Conservation (phyloP, 2,797 vertebrate species). For the Neomorphus geoffroyi region DNA sequence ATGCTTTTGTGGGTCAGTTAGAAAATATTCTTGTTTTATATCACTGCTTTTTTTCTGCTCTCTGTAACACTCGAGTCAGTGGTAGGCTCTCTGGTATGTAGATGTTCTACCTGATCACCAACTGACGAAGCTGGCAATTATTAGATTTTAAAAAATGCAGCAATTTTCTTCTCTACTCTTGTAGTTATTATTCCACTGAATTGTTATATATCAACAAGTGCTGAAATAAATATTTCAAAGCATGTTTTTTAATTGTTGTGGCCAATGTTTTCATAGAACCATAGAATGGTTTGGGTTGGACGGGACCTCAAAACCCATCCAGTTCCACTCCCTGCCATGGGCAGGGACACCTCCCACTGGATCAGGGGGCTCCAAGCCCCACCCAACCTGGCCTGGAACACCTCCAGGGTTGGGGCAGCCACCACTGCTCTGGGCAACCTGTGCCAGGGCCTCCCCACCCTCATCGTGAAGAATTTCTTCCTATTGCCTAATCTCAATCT, state of each 20-base stretch:
- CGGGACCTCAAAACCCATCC: too few relatives aligned
- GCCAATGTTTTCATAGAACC: too few relatives aligned
- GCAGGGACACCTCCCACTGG: too few relatives aligned
- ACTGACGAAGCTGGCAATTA: not conserved
- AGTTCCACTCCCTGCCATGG: too few relatives aligned
- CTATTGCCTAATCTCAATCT: too few relatives aligned
- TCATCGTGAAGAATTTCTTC: too few relatives aligned
- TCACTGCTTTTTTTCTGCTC: not conserved
- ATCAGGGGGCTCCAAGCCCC: too few relatives aligned
- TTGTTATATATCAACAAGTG: not conserved
- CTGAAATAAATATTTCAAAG: not conserved
- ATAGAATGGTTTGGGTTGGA: too few relatives aligned
- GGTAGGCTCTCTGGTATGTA: not conserved
- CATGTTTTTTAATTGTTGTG: not conserved
- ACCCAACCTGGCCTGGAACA: too few relatives aligned
- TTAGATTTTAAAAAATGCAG: not conserved
- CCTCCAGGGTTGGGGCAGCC: too few relatives aligned
- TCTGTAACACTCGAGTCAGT: not conserved
- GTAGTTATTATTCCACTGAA: not conserved
- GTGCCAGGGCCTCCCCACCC: too few relatives aligned
- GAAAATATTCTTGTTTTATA: not conserved
- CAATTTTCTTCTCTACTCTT: not conserved
- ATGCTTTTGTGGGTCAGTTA: accelerated
- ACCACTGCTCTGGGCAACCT: too few relatives aligned
- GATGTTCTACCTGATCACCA: not conserved